A percentile compares a stretch with the other conserved stretches of the same genome.
Evolutionary conservation across 2,888 invertebrate genomes (phyloP).

Genomic region (Ophion ellenae): DNA sequence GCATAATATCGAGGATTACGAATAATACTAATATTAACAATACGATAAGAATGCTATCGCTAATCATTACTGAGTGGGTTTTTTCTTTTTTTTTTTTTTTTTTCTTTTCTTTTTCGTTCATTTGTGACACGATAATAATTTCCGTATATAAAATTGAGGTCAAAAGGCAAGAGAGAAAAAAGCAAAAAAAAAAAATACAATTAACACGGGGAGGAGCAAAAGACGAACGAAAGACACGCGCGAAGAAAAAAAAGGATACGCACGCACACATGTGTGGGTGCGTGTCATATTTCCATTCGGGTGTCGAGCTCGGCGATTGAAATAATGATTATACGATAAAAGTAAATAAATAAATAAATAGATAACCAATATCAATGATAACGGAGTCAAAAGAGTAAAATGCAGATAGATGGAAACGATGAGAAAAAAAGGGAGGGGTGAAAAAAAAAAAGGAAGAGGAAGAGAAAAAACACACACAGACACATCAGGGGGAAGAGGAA

Average conservation of each 20-base stretch:
- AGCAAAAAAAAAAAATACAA: conserved; percentile 63
- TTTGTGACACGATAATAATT: conserved; percentile 81
- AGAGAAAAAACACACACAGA: conserved; percentile 64
- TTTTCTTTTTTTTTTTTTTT: conserved; percentile 65
- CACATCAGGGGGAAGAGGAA: conserved; percentile 61
- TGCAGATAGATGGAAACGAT: conserved; percentile 54
- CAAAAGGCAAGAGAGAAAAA: conserved; percentile 59
- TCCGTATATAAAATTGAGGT: conserved; percentile 77
- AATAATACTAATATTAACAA: conserved; percentile 83
- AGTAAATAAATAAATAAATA: conserved; percentile 40
- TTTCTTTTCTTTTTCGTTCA: conserved; percentile 4
- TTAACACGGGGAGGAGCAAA: conserved; percentile 56
- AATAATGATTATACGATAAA: conserved; percentile 56
- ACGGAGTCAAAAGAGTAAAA: conserved; percentile 62
- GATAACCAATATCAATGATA: conserved; percentile 66
- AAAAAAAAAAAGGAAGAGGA: conserved; percentile 54
- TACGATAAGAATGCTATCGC: conserved; percentile 83
- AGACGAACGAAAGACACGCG: conserved; percentile 39
- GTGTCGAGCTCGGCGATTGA: conserved; percentile 53
- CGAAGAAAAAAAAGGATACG: conserved; percentile 36
- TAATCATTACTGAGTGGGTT: conserved; percentile 84
- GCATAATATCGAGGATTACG: conserved; percentile 83
- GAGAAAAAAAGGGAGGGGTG: conserved; percentile 48
- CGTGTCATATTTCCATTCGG: conserved; percentile 22
- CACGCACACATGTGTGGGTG: background rate